Evolutionary conservation across 1,140 invertebrate species (phyloP).

Genomic region (Rhizoglyphus robini): DNA sequence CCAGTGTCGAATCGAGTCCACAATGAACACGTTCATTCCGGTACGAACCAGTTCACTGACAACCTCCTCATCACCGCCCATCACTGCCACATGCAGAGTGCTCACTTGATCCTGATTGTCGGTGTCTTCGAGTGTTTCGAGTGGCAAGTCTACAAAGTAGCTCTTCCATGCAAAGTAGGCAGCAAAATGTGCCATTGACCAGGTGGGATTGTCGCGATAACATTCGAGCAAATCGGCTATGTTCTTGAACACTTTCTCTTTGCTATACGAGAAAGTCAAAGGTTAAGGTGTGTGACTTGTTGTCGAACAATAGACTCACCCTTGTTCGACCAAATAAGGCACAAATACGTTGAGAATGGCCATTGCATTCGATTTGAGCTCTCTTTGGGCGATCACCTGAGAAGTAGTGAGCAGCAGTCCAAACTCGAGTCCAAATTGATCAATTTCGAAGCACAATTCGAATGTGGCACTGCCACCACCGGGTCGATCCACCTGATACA

Average conservation of each 20-base stretch:
- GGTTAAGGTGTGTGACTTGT: too few species aligned
- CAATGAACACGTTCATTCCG: slow-evolving; percentile 1
- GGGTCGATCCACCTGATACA: too few species aligned
- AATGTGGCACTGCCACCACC: too few species aligned
- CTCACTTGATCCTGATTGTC: neutral
- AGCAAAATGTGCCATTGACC: slow-evolving; percentile 6
- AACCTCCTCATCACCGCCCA: neutral
- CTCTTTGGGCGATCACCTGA: too few species aligned
- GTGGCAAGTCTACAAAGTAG: neutral
- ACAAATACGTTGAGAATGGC: too few species aligned
- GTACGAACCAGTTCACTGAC: neutral
- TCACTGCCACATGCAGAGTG: neutral
- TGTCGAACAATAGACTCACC: too few species aligned
- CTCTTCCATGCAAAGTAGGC: neutral
- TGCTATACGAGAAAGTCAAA: neutral
- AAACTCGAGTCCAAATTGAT: too few species aligned
- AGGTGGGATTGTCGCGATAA: neutral
- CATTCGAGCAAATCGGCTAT: neutral
- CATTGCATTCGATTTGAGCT: too few species aligned
- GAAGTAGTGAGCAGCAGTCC: too few species aligned
- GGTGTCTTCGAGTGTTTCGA: neutral
- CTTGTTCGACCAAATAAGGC: too few species aligned
- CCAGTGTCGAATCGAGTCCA: neutral
- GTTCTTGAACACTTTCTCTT: neutral
- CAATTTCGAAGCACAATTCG: too few species aligned